phyloP scores from a whole-genome alignment of 2,797 vertebrate genomes.

The Cryptoblepharus egeriae region DNA sequence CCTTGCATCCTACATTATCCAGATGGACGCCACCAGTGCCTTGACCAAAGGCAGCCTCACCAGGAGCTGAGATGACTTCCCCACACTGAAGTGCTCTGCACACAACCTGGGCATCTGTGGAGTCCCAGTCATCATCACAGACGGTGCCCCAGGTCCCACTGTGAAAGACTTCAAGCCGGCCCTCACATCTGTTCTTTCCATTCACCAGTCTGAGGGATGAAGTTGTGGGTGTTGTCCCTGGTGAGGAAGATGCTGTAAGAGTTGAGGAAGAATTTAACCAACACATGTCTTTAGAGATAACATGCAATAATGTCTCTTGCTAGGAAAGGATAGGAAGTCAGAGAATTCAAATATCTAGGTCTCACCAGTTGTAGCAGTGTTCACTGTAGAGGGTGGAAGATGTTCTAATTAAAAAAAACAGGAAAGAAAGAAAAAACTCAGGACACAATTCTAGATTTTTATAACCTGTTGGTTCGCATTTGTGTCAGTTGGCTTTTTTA shows the following conservation, averaged over 20 bases:
- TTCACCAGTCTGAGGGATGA: constrained; percentile 25
- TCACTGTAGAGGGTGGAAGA: accelerated
- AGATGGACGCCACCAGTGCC: constrained; percentile 28
- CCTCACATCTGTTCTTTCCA: background rate
- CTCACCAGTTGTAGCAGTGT: background rate
- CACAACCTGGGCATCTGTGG: background rate
- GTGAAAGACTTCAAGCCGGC: constrained; percentile 38
- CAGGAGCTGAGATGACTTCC: background rate
- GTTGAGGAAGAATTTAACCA: background rate
- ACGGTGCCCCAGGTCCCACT: constrained; percentile 26
- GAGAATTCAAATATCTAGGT: too few species aligned
- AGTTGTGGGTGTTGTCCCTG: background rate
- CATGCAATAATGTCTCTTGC: background rate
- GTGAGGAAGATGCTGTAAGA: background rate
- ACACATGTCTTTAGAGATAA: background rate
- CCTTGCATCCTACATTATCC: background rate
- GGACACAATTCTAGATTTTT: background rate
- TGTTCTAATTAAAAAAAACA: background rate
- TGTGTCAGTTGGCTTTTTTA: too few species aligned
- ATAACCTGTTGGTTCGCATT: background rate
- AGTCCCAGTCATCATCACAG: constrained; percentile 42
- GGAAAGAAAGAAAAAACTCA: background rate
- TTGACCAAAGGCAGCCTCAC: background rate
- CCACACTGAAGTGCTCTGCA: constrained; percentile 49
- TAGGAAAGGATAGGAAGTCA: too few species aligned